Base-by-base conservation (phyloP, 1,140 invertebrate genomes). In the Macrocentrus cingulum region DNA sequence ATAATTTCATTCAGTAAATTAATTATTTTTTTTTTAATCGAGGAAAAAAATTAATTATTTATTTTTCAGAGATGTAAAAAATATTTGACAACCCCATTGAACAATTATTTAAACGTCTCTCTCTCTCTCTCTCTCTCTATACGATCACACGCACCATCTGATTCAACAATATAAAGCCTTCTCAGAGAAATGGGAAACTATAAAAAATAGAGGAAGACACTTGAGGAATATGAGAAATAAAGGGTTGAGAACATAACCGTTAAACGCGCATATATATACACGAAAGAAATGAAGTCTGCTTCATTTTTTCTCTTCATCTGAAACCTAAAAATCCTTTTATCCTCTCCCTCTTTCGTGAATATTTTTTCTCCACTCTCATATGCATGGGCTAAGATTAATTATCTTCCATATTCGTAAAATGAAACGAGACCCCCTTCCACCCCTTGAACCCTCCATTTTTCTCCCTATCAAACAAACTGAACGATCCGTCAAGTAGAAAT, bases 261-360 rank as follows among this genome's bases (percentile, higher is more conserved):
- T n/a, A n/a, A n/a, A n/a, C n/a, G n/a, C n/a, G n/a, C n/a, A n/a
- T n/a, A n/a, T n/a, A n/a, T n/a, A n/a, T n/a, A n/a, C n/a, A n/a
- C n/a, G n/a, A n/a, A n/a, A n/a, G n/a, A n/a, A n/a, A n/a, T n/a
- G n/a, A n/a, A n/a, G n/a, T 36, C 45, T 65, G 60, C 68, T 71
- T 73, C 72, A 75, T 79, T 79, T 79, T 77, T 79, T 77, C 72
- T 77, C 71, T 64, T 42, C 44, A 68, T 64, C 61, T 71, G 72
- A 67, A 74, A 76, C 72, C 71, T 74, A 69, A 77, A 76, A 79
- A 77, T 74, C 75, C 75, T 79, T 77, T 79, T 75, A 77, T 77
- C 70, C 69, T 52, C 6, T 59, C 16, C 37, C 41, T 50, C 29
- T n/a, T 19, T 48, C 2, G n/a, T n/a, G n/a, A n/a, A n/a, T n/a